Percentiles rank a stretch among this genome's conserved stretches.
Conservation (phyloP, 2,888 invertebrate genomes). For the Strigamia maritima region DNA sequence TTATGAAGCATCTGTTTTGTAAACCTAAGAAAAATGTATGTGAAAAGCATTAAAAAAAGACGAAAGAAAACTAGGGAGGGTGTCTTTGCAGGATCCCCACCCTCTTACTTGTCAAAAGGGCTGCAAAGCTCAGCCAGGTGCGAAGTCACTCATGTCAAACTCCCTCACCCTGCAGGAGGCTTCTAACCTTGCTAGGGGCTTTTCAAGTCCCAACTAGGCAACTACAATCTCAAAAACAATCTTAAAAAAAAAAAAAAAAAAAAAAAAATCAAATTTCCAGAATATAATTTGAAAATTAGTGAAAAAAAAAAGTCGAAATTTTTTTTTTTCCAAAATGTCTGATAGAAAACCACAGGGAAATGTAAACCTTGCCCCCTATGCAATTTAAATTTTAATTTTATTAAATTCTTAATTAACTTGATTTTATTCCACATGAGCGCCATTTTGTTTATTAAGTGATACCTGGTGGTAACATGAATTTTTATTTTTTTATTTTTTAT, state of each 20-base stretch:
- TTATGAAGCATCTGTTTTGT: not conserved
- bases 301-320: not conserved
- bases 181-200: constrained; percentile 18
- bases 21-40: not conserved
- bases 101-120: constrained; percentile 22
- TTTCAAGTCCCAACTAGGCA: not conserved
- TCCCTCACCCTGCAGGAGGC: constrained; percentile 27
- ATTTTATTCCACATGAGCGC: not conserved
- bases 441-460: not conserved
- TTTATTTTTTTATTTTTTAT: not conserved
- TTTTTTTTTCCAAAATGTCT: not conserved
- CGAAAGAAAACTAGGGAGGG: not conserved
- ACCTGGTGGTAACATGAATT: not conserved
- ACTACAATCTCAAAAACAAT: constrained; percentile 17
- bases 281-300: not conserved
- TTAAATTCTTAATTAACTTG: not conserved
- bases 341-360: not conserved
- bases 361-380: not conserved
- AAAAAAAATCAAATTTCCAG: not conserved
- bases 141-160: constrained; percentile 29
- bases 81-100: not conserved
- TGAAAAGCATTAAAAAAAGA: not conserved
- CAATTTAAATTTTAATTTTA: not conserved
- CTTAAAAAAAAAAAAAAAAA: not conserved
- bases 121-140: constrained; percentile 29